Evolutionary conservation across 1,140 invertebrate species (phyloP), one percentile per base, ranked within the genome.

Genomic region (Leucophenga varia): DNA sequence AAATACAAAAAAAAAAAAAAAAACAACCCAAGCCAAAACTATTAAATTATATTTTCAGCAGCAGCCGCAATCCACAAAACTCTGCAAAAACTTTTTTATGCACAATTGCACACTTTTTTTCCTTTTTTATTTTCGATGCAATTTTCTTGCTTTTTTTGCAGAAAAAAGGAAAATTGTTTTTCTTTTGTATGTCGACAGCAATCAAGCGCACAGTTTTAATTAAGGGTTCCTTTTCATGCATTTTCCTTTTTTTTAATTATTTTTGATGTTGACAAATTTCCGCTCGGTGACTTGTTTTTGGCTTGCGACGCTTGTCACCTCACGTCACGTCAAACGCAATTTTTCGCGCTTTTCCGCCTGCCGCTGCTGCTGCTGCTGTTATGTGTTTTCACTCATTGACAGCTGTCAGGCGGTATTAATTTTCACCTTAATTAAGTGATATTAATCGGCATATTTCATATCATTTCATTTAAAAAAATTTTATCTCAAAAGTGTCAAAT

Each of bases 371-470:
- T n/a, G n/a, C n/a, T n/a, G n/a, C n/a, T n/a, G n/a, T n/a, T n/a
- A n/a, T n/a, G n/a, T n/a, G n/a, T n/a, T n/a, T n/a, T n/a, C n/a
- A n/a, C n/a, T 47, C 50, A 64, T 52, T 68, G 64, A 68, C 64
- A 68, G 64, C 64, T 68, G 64, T 68, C 64, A 45, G 47, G 39
- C 57, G n/a, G 52, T 55, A 52, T 68, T 60, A 14, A 69, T 68
- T 68, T 68, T 51, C 64, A 68, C 64, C 64, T 68, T 68, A 68
- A 68, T 68, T 68, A 68, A 68, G 64, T 68, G 64, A 68, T 68
- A 68, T 68, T 69, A 64, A 68, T 68, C 64, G 60, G 58, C 38
- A 47, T 54, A 47, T 43, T n/a, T 6, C 6, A 13, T 13, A 13
- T 4, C 6, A 35, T 35, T 35, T n/a, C n/a, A 6, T 35, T 35